Evolutionary conservation across 1,140 invertebrate genomes (phyloP).

Genomic region (Stegodyphus mimosarum): DNA sequence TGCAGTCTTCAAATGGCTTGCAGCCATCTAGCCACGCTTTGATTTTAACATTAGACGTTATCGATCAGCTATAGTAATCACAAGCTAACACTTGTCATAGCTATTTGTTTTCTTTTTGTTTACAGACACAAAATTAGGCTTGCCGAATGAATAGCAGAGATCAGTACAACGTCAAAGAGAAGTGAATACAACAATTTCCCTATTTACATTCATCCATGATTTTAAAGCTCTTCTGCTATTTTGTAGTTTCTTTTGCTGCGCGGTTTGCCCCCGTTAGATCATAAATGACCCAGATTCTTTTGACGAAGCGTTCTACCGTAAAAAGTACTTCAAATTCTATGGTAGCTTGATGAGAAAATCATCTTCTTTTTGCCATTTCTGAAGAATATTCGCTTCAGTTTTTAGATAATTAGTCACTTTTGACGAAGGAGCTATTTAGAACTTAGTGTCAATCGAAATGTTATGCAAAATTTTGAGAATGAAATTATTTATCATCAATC

Average conservation of each 20-base stretch:
- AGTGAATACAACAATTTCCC: too few relatives aligned
- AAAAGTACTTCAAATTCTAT: background rate
- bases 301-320: background rate
- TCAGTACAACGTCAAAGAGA: too few relatives aligned
- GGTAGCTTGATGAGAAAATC: background rate
- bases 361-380: background rate
- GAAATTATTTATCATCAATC: background rate
- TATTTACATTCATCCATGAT: too few relatives aligned
- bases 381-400: background rate
- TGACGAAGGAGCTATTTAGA: background rate
- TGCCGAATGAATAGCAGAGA: too few relatives aligned
- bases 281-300: slow-evolving; percentile 2
- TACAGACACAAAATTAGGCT: too few relatives aligned
- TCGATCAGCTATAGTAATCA: too few relatives aligned
- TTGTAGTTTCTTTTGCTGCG: background rate
- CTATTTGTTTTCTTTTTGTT: too few relatives aligned
- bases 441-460: background rate
- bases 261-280: background rate
- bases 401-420: background rate
- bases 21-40: too few relatives aligned
- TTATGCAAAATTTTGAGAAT: background rate
- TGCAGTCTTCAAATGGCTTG: too few relatives aligned
- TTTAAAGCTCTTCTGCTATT: too few relatives aligned
- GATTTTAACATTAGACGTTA: too few relatives aligned
- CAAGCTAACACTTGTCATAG: too few relatives aligned